Base-by-base conservation (phyloP, 2,888 invertebrate genomes). In the Caprella mutica region DNA sequence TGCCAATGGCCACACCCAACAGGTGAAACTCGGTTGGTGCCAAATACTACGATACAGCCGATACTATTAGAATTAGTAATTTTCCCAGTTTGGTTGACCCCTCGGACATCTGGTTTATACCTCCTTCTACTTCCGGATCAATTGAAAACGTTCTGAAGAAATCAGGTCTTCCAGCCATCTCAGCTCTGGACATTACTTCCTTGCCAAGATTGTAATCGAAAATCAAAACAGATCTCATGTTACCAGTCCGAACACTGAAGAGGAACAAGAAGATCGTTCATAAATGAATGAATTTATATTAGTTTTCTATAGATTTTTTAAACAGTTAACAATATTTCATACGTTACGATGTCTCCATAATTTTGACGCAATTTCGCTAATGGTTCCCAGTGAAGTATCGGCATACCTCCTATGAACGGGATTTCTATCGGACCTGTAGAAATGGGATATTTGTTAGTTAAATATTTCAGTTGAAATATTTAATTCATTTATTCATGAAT, bases 261-360 rank as follows among this genome's bases (percentile, higher is more conserved):
- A 43, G 40, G 40, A 2, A 12, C 14, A 14, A 9, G 14, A 8
- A 8, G 9, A 8, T 9, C 33, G 8, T 9, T 14, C n/a, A n/a
- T n/a, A n/a, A n/a, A n/a, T n/a, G n/a, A n/a, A n/a, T n/a, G n/a
- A n/a, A n/a, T n/a, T n/a, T n/a, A n/a, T n/a, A n/a, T n/a, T n/a
- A n/a, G n/a, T n/a, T n/a, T n/a, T n/a, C n/a, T n/a, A n/a, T n/a
- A n/a, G n/a, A n/a, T n/a, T n/a, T n/a, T n/a, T n/a, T n/a, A n/a
- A n/a, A n/a, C n/a, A n/a, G n/a, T n/a, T n/a, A n/a, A n/a, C n/a
- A n/a, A n/a, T n/a, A 26, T 5, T 23, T 24, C 43, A 24, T 26
- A 43, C 43, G 43, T 43, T 3, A 43, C 23, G 23, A 43, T 43
- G 43, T 43, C 43, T 5, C 43, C 43, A 23, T 43, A 43, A 24